phyloP scores from a whole-genome alignment of 2,888 invertebrate species.

The Rhabditophanes sp. region DNA sequence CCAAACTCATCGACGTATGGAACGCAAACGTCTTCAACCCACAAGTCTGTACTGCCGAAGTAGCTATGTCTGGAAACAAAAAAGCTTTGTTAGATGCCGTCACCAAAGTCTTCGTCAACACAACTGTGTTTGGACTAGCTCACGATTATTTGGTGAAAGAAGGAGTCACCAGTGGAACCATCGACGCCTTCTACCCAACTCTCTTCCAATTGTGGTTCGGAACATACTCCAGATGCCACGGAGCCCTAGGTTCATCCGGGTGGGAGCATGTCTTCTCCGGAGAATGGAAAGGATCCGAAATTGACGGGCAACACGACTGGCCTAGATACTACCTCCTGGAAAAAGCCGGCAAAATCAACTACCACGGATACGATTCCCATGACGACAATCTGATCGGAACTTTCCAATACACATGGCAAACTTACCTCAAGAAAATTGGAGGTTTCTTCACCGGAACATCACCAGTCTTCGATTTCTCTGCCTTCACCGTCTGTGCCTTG shows the following conservation, averaged over 20 bases:
- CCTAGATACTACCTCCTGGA: constrained; percentile 35
- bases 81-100: constrained; percentile 20
- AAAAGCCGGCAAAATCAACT: constrained; percentile 34
- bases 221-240: constrained; percentile 32
- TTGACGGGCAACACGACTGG: constrained; percentile 42
- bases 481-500: constrained; percentile 34
- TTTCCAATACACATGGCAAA: constrained; percentile 38
- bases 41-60: constrained; percentile 31
- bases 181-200: constrained; percentile 19
- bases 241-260: constrained; percentile 29
- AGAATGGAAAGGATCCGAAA: constrained; percentile 21
- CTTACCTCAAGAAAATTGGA: constrained; percentile 26
- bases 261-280: constrained; percentile 43
- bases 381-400: constrained; percentile 35
- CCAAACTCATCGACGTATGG: constrained; percentile 25
- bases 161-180: constrained; percentile 10
- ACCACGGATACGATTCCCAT: constrained; percentile 35
- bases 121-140: constrained; percentile 28
- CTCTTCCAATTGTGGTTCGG: constrained; percentile 38
- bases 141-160: constrained; percentile 22
- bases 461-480: constrained; percentile 42
- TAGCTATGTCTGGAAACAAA: constrained; percentile 23
- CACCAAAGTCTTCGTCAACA: constrained; percentile 24
- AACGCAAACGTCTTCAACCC: constrained; percentile 25
- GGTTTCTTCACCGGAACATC: constrained; percentile 40